These are phyloP conservation scores for Merodon equestris DNA, from an alignment of 2,888 invertebrate genomes.

Conservation along the genomic window DNA sequence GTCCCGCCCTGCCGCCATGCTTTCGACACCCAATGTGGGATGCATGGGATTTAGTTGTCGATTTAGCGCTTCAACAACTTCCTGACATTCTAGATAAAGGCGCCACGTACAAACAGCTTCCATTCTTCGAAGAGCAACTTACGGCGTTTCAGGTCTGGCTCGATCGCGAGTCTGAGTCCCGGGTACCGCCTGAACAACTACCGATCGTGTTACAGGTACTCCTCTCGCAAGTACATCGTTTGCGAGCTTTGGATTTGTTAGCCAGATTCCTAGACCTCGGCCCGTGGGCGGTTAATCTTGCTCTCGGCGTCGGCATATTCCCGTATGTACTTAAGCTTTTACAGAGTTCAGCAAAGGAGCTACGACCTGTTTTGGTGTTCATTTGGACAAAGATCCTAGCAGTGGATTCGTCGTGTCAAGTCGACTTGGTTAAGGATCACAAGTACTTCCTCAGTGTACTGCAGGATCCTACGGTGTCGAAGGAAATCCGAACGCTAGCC, in stretches of 20 bases:
- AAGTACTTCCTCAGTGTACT: constrained; percentile 96
- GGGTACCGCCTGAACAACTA: constrained; percentile 96
- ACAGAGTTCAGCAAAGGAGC: constrained; percentile 95
- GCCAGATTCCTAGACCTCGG: constrained; percentile 97
- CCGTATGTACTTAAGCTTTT: constrained; percentile 98
- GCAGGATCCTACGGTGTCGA: constrained; percentile 90
- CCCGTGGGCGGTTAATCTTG: constrained; percentile 96
- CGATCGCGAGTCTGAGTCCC: constrained; percentile 82
- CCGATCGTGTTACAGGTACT: constrained; percentile 97
- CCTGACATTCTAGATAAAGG: constrained; percentile 85
- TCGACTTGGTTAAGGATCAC: constrained; percentile 96
- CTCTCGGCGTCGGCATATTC: constrained; percentile 98
- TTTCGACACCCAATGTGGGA: constrained; percentile 95
- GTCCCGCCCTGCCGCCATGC: constrained; percentile 94
- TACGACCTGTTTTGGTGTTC: constrained; percentile 95
- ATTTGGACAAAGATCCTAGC: constrained; percentile 99
- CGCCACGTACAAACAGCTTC: constrained; percentile 85
- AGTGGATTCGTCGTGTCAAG: constrained; percentile 97
- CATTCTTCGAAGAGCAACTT: constrained; percentile 98
- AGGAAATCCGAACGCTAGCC: constrained; percentile 93
- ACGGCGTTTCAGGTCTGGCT: constrained; percentile 93
- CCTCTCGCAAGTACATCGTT: constrained; percentile 87
- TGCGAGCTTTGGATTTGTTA: constrained; percentile 95
- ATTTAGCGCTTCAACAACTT: constrained; percentile 94
- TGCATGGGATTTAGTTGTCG: constrained; percentile 98